Evolutionary conservation across 2,797 vertebrate genomes (phyloP).

Genomic region (Knipowitschia caucasica): DNA sequence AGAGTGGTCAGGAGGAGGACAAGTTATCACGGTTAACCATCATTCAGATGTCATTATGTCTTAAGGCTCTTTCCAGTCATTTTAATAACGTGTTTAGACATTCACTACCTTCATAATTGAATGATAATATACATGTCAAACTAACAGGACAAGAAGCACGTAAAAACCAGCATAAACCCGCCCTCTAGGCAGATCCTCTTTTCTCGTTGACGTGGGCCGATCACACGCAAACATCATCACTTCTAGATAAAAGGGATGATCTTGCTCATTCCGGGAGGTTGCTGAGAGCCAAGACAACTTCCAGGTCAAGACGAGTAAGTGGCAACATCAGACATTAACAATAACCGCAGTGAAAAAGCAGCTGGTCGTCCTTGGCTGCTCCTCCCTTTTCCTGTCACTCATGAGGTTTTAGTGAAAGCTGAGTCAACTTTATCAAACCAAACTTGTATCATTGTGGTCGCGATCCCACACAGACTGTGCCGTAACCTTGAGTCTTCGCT

Average conservation of each 20-base stretch:
- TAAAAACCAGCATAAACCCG: slow-evolving; percentile 32
- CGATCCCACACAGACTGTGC: slow-evolving; percentile 40
- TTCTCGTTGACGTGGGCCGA: slow-evolving; percentile 42
- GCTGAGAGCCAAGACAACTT: slow-evolving; percentile 62
- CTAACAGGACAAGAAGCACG: slow-evolving; percentile 12
- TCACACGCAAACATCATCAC: slow-evolving; percentile 26
- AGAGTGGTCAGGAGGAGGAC: slow-evolving; percentile 56
- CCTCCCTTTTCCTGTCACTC: slow-evolving; percentile 31
- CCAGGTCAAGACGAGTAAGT: slow-evolving; percentile 55
- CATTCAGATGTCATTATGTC: slow-evolving; percentile 37
- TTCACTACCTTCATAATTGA: not conserved
- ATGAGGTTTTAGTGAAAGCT: slow-evolving; percentile 39
- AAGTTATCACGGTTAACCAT: slow-evolving; percentile 44
- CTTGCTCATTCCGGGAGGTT: slow-evolving; percentile 46
- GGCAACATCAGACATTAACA: slow-evolving; percentile 43
- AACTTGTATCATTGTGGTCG: slow-evolving; percentile 38
- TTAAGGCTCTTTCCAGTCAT: slow-evolving; percentile 24
- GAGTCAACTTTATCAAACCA: slow-evolving; percentile 52
- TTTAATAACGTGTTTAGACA: slow-evolving; percentile 8
- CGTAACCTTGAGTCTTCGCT: slow-evolving; percentile 39
- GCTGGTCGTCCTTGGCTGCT: slow-evolving; percentile 46
- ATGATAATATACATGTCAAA: slow-evolving; percentile 11
- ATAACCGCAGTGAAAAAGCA: slow-evolving; percentile 51
- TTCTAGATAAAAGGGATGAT: slow-evolving; percentile 54
- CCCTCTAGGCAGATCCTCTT: slow-evolving; percentile 32